Conservation (phyloP, 2,113 vertebrate species). For the Pimephales promelas region DNA sequence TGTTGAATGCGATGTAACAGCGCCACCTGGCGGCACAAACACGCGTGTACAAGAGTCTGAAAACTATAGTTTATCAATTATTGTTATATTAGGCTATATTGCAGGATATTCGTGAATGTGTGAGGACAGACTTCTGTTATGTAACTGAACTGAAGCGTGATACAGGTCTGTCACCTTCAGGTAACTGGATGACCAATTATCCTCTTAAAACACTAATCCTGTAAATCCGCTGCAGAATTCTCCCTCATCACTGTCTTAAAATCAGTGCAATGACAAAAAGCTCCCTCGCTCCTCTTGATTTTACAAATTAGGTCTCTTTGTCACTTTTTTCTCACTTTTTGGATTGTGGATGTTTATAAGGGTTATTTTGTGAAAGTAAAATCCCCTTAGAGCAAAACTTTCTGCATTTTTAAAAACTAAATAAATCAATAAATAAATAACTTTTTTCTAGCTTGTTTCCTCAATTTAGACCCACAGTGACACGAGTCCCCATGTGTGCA, state of each 20-base stretch:
- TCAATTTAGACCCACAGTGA: too few relatives aligned
- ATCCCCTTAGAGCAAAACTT: background rate
- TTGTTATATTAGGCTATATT: too few relatives aligned
- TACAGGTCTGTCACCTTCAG: slow-evolving; percentile 10
- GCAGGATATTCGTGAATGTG: too few relatives aligned
- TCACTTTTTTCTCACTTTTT: background rate
- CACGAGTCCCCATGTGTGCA: too few relatives aligned
- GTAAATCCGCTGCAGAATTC: slow-evolving; percentile 35
- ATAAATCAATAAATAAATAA: too few relatives aligned
- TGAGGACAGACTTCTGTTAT: background rate
- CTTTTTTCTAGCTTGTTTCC: too few relatives aligned
- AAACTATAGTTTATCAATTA: background rate
- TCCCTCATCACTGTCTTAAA: background rate
- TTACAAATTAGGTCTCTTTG: background rate
- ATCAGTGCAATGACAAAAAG: background rate
- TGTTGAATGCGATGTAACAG: slow-evolving; percentile 33
- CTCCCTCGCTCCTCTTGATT: background rate
- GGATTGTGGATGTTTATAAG: background rate
- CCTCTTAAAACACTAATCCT: slow-evolving; percentile 38
- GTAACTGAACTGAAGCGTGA: background rate
- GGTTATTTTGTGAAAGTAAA: background rate
- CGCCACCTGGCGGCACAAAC: slow-evolving; percentile 52
- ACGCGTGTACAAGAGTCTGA: background rate
- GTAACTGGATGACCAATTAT: slow-evolving; percentile 39
- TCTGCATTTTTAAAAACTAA: too few relatives aligned